Conservation (phyloP, 1,140 invertebrate genomes). For the Paraescarpia echinospica region DNA sequence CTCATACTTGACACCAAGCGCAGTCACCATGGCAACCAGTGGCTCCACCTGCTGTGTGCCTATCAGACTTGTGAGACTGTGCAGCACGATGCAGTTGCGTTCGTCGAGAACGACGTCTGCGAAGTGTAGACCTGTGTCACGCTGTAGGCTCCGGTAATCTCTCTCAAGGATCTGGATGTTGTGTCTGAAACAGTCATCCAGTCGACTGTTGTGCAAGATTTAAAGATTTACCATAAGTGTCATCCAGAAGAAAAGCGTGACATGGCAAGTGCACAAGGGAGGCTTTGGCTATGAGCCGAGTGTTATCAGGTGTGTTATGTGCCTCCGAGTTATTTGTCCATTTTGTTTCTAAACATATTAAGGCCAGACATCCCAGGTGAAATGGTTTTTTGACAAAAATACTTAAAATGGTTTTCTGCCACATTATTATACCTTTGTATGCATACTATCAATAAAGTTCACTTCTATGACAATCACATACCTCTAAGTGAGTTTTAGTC, state of each 20-base stretch:
- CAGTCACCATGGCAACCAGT: conserved; percentile 22
- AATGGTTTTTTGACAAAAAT: too few species aligned
- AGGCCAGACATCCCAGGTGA: too few species aligned
- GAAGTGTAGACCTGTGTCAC: not conserved
- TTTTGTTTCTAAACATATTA: not conserved
- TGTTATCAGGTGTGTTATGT: not conserved
- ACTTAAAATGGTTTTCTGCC: too few species aligned
- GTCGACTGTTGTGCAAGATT: not conserved
- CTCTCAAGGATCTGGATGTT: conserved; percentile 22
- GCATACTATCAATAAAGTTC: too few species aligned
- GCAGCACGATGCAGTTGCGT: conserved; percentile 21
- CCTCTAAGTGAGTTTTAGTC: too few species aligned
- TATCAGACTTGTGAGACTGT: conserved; percentile 2
- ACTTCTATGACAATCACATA: too few species aligned
- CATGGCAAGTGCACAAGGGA: not conserved
- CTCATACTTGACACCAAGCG: conserved; percentile 20
- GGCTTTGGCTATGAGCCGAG: too few species aligned
- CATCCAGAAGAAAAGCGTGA: not conserved
- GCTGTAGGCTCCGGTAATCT: not conserved
- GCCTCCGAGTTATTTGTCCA: not conserved
- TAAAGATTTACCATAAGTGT: too few species aligned
- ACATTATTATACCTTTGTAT: too few species aligned
- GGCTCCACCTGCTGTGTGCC: conserved; percentile 15
- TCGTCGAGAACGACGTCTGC: conserved; percentile 25
- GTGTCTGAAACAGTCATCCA: not conserved